Base-by-base conservation (phyloP, 2,888 invertebrate genomes). In the Eulithis testata region DNA sequence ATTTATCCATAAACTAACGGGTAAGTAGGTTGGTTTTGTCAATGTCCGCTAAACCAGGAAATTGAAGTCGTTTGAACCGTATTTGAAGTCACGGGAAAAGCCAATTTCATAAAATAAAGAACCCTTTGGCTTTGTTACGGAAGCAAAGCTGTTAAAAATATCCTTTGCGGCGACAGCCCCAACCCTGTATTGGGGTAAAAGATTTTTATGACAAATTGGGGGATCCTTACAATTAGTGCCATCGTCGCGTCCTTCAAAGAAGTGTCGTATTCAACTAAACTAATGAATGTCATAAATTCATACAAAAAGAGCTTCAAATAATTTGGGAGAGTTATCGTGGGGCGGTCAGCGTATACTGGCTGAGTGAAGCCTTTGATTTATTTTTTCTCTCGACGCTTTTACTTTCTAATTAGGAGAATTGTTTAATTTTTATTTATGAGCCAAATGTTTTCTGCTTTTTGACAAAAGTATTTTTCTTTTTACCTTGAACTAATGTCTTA, bases 261-360 rank as follows among this genome's bases (percentile, higher is more conserved):
- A 87, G 87, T 86, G 83, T 87, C 88, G 84, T 86, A 86, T 89
- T 88, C 85, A 85, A 84, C 85, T 84, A 87, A 82, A 88, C 84
- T 88, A 88, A 89, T 89, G 87, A 86, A 84, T 83, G 83, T 82
- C 85, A 88, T 89, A 88, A 89, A 89, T 89, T 85, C 78, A 69
- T 76, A 80, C 81, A 77, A 80, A 80, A 80, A 82, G 79, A 83
- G 80, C 80, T 81, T 83, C 84, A 82, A 84, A 87, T 81, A 85
- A 85, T 86, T 85, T 78, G 73, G 78, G 78, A 78, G 82, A 81
- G 82, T 81, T 80, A 81, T 82, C 82, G 77, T 74, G 76, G 76
- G 76, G 71, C 76, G 76, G 53, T 60, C 64, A 62, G 65, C 65
- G 68, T 64, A 61, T 63, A 63, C 68, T 63, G 62, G 47, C 57